phyloP scores from a whole-genome alignment of 2,113 vertebrate genomes.

The Rhea pennata region DNA sequence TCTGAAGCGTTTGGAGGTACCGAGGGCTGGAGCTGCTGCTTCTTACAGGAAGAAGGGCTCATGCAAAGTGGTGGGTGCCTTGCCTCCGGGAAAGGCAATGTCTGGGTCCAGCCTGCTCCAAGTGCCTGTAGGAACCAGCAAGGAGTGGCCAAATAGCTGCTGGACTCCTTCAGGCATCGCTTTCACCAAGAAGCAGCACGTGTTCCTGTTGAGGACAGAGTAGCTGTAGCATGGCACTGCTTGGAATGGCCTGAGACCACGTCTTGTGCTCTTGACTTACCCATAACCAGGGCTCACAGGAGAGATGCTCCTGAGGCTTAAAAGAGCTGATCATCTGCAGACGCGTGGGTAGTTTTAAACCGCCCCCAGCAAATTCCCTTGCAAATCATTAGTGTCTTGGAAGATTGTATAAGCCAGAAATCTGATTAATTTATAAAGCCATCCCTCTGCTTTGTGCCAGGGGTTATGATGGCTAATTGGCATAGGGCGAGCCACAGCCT shows the following conservation, averaged over 20 bases:
- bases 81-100: too few species aligned
- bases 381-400: accelerated
- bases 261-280: accelerated
- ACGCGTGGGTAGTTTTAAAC: background rate
- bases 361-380: background rate
- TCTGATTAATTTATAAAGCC: accelerated
- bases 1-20: background rate
- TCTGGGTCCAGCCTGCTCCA: background rate
- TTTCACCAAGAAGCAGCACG: accelerated
- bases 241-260: accelerated
- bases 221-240: background rate
- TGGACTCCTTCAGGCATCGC: too few species aligned
- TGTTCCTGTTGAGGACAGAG: background rate
- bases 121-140: accelerated
- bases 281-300: background rate
- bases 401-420: background rate
- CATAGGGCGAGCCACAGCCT: background rate
- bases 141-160: too few species aligned
- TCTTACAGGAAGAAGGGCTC: background rate
- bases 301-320: background rate
- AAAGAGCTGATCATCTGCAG: too few species aligned
- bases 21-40: too few species aligned
- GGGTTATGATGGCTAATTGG: background rate
- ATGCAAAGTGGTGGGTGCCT: background rate
- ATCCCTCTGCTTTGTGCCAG: accelerated